Evolutionary conservation across 2,113 vertebrate species (phyloP).

Genomic region (Cnemophilus loriae): DNA sequence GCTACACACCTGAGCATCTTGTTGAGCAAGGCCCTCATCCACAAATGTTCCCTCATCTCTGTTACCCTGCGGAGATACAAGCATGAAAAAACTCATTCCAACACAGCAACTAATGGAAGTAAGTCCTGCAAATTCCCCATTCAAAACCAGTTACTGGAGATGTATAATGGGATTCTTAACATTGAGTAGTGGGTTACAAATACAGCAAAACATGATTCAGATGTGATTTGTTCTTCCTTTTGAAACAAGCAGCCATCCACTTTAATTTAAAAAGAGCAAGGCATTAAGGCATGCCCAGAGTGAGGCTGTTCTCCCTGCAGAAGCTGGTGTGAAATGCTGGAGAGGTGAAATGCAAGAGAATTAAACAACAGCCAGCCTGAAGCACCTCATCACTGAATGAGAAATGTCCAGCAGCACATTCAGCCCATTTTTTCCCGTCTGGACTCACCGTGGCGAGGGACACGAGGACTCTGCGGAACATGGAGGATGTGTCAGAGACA

Average conservation of each 20-base stretch:
- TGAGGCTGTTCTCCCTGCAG: background rate
- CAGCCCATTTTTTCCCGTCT: accelerated
- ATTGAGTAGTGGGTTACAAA: background rate
- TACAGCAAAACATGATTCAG: background rate
- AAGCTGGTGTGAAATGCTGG: background rate
- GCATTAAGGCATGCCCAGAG: background rate
- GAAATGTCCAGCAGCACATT: background rate
- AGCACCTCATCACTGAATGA: background rate
- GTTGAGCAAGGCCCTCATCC: slow-evolving; percentile 73
- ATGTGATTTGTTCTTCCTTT: background rate
- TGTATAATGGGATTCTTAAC: background rate
- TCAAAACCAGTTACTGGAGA: background rate
- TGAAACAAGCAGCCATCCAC: background rate
- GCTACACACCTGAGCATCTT: slow-evolving; percentile 85
- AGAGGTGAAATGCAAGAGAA: background rate
- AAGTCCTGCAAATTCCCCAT: background rate
- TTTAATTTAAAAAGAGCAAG: background rate
- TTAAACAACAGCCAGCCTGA: background rate
- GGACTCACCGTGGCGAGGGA: slow-evolving; percentile 85
- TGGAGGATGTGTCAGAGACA: slow-evolving; percentile 86
- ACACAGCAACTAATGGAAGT: background rate
- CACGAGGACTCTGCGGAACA: slow-evolving; percentile 91
- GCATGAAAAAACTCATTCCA: background rate
- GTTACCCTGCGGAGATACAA: slow-evolving; percentile 76
- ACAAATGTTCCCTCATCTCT: slow-evolving; percentile 79